Evolutionary conservation across 2,797 vertebrate genomes (phyloP).

Genomic region (Onychomys torridus): DNA sequence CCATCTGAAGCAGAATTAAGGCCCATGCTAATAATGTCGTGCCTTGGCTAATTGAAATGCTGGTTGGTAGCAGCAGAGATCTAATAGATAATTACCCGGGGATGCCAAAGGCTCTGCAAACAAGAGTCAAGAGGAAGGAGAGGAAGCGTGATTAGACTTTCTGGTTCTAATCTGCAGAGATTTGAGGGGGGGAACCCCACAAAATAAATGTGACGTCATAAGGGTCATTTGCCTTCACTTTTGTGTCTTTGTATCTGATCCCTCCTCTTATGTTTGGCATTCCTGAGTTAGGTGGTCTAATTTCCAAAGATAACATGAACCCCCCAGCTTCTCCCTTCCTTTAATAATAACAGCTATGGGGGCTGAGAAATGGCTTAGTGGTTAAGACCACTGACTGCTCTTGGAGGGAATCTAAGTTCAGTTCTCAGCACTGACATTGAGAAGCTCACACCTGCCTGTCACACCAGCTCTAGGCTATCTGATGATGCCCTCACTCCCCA

Average conservation of each 20-base stretch:
- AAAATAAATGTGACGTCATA: background rate
- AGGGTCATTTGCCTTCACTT: background rate
- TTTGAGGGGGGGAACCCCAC: background rate
- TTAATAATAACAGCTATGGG: background rate
- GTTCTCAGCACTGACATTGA: background rate
- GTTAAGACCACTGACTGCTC: background rate
- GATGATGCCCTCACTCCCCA: background rate
- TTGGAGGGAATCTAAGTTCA: background rate
- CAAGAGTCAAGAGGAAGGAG: background rate
- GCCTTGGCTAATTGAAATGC: constrained; percentile 29
- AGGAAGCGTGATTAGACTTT: background rate
- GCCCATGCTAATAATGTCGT: constrained; percentile 37
- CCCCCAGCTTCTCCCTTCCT: background rate
- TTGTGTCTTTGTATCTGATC: background rate
- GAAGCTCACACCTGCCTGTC: background rate
- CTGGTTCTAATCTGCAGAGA: background rate
- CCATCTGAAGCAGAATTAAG: constrained; percentile 30
- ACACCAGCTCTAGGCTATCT: background rate
- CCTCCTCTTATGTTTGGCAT: background rate
- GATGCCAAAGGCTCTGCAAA: background rate
- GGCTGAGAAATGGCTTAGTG: background rate
- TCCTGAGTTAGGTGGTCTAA: background rate
- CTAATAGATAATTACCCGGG: constrained; percentile 17
- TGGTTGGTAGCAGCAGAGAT: constrained; percentile 39
- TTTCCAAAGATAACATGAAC: background rate